Base-by-base conservation (phyloP, 2,797 vertebrate species). In the Aeoliscus strigatus region DNA sequence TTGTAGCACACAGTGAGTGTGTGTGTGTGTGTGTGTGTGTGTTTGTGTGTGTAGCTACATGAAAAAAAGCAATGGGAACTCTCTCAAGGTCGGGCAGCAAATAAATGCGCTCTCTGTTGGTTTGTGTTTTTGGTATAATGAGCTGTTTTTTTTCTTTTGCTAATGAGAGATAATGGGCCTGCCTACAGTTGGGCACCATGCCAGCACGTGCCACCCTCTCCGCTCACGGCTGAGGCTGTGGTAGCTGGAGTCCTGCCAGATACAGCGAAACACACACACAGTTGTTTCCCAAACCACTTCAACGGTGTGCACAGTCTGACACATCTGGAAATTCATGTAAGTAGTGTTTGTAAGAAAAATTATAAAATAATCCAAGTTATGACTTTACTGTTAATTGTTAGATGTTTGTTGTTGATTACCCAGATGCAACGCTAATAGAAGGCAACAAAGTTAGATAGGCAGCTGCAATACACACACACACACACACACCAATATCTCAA, bases 151-250 rank as follows among this genome's bases (percentile, higher is more conserved):
- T 69, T 70, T 70, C 68, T 75, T 78, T 77, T 70, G 66, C 82
- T 88, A 86, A 85, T 88, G 84, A 86, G 79, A 87, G 84, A 84
- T 87, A 86, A 89, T 81, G 82, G 78, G 78, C 71, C 80, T 82
- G 83, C 80, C 79, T 85, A 84, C 82, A 83, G 77, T 84, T 43
- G 67, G 87, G 83, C 81, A 13, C 24, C 9, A 12, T 13, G 79
- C 83, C 86, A 87, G 51, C 63, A 48, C 13, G 60, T 73, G 68
- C 77, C 83, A 79, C 80, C 75, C 73, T 75, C 80, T 66, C 66
- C 68, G 60, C 65, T 80, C 67, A 75, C 67, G 65, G 76, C 73
- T 81, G 81, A 74, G 73, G 65, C 79, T 83, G 77, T 57, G 60
- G 69, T 62, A 74, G 50, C 72, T 90, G 84, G 84, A 83, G 38